A percentile compares a stretch with the other conserved stretches of the same genome.
Conservation (phyloP, 1,140 invertebrate species). For the Drosophila busckii region DNA sequence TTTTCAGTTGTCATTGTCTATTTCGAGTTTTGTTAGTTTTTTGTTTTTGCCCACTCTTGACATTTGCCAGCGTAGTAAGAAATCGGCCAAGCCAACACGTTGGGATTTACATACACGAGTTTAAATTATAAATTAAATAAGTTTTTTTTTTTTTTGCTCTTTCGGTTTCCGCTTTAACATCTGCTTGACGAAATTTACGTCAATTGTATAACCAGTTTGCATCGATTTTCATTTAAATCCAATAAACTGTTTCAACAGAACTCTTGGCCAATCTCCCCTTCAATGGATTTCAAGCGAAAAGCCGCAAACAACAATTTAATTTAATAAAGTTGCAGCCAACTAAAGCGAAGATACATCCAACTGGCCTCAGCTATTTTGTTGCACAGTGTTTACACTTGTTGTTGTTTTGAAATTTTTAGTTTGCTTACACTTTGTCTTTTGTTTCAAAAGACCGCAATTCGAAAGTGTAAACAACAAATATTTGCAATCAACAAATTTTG, state of each 20-base stretch:
- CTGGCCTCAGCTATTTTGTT: neutral
- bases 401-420: constrained; percentile 18
- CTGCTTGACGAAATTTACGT: constrained; percentile 47
- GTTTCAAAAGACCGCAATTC: constrained; percentile 19
- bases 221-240: constrained; percentile 23
- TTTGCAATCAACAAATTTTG: constrained; percentile 3
- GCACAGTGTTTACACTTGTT: no score
- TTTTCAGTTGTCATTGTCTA: constrained; percentile 67
- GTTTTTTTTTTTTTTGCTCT: constrained; percentile 25
- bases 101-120: constrained; percentile 66
- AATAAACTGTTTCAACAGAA: constrained; percentile 29
- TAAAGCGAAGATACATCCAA: neutral
- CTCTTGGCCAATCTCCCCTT: constrained; percentile 9
- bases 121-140: constrained; percentile 55
- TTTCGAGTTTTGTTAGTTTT: constrained; percentile 23
- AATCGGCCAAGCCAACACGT: constrained; percentile 23
- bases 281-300: constrained; percentile 17
- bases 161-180: constrained; percentile 55
- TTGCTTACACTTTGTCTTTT: constrained; percentile 4
- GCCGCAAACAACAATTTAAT: neutral
- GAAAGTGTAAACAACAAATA: constrained; percentile 19
- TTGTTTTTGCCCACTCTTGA: constrained; percentile 56
- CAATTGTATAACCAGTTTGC: constrained; percentile 67
- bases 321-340: neutral
- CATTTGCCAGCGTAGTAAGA: constrained; percentile 64